Percentiles rank a stretch among this genome's conserved stretches.
These are phyloP conservation scores for Chaetogeoica ovagalla DNA, from an alignment of 2,888 invertebrate species.

Conservation along the genomic window DNA sequence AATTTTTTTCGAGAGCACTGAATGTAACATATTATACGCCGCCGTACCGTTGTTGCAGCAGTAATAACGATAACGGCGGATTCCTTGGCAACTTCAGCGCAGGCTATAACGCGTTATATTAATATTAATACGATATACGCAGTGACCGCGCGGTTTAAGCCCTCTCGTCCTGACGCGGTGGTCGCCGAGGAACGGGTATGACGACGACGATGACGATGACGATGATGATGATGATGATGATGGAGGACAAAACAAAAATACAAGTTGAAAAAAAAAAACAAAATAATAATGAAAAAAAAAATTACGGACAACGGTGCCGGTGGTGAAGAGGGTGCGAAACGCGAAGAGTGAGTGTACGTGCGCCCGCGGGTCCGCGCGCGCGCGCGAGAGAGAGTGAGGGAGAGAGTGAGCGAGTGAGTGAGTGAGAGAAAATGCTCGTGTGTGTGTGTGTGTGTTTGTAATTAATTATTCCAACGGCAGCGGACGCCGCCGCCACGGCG, in stretches of 20 bases:
- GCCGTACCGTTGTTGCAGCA: too few relatives aligned
- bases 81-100: neutral
- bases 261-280: constrained; percentile 37
- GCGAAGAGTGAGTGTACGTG: constrained; percentile 9
- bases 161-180: neutral
- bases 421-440: neutral
- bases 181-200: neutral
- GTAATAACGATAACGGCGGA: neutral
- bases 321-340: constrained; percentile 15
- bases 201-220: constrained; percentile 32
- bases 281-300: constrained; percentile 34
- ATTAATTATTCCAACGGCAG: constrained; percentile 48
- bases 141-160: constrained; percentile 9
- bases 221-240: constrained; percentile 27
- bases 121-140: neutral
- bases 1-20: too few relatives aligned
- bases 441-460: constrained; percentile 16
- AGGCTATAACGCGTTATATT: too few relatives aligned
- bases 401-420: neutral
- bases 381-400: neutral
- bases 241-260: constrained; percentile 46
- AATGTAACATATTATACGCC: too few relatives aligned
- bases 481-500: constrained; percentile 42
- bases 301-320: constrained; percentile 38
- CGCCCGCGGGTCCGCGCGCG: neutral